phyloP scores from a whole-genome alignment of 2,888 invertebrate species.

The Chesias legatella region DNA sequence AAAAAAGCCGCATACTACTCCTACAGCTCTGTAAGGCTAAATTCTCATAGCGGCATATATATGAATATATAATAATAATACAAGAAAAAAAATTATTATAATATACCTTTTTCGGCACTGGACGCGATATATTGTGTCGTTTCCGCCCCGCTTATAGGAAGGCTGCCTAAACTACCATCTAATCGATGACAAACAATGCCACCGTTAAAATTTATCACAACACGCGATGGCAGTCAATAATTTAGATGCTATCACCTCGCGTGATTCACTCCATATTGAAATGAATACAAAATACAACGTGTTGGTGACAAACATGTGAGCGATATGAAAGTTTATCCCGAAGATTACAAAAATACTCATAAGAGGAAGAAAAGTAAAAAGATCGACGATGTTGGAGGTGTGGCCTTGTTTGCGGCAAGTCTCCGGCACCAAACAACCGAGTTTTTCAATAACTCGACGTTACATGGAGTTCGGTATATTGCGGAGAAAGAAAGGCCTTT shows the following conservation, averaged over 20 bases:
- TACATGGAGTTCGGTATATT: constrained; percentile 90
- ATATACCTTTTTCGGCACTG: no score
- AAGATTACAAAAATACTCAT: constrained; percentile 36
- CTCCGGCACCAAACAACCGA: constrained; percentile 85
- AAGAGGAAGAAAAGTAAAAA: constrained; percentile 32
- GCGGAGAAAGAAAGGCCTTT: constrained; percentile 87
- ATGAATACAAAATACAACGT: constrained; percentile 30
- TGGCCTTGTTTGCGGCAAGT: constrained; percentile 81
- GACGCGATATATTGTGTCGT: no score
- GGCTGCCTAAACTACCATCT: no score
- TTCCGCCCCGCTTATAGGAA: no score
- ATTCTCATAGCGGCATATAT: no score
- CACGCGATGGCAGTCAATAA: constrained; percentile 58
- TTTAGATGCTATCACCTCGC: constrained; percentile 49
- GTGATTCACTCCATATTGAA: constrained; percentile 28
- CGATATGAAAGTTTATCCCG: constrained; percentile 62
- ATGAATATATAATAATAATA: no score
- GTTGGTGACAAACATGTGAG: constrained; percentile 37
- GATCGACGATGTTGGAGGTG: constrained; percentile 43
- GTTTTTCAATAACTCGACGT: constrained; percentile 87
- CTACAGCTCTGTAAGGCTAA: no score
- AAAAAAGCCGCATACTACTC: no score
- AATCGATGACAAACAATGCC: constrained; percentile 9
- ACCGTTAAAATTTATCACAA: constrained; percentile 17
- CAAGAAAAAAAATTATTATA: no score